phyloP scores from a whole-genome alignment of 2,113 vertebrate genomes.

The Oreotragus oreotragus region DNA sequence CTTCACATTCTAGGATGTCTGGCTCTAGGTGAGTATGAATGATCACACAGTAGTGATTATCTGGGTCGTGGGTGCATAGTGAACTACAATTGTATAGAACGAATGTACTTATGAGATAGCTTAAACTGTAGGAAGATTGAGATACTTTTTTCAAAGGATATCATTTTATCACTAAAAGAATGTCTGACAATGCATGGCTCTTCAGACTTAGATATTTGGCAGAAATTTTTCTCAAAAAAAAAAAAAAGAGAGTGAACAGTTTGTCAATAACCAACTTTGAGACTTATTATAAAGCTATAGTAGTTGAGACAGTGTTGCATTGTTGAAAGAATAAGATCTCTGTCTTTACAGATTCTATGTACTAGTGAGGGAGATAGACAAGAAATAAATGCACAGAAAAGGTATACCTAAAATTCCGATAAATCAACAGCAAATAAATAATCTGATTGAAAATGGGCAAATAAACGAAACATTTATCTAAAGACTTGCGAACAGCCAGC shows the following conservation, averaged over 20 bases:
- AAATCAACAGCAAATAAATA: neutral
- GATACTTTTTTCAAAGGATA: neutral
- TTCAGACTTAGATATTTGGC: neutral
- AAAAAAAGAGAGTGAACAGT: neutral
- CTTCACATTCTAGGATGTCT: neutral
- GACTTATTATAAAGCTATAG: neutral
- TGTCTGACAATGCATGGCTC: neutral
- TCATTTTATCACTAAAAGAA: neutral
- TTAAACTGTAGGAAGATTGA: neutral
- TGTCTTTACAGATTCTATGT: neutral
- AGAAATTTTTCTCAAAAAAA: neutral
- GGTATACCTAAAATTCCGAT: neutral
- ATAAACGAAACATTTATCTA: neutral
- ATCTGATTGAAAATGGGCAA: neutral
- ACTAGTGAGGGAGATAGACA: neutral
- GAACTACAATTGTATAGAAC: neutral
- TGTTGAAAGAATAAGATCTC: neutral
- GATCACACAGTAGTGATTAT: neutral
- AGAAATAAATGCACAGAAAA: neutral
- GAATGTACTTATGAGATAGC: neutral
- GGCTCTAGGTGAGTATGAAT: neutral
- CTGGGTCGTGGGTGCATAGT: neutral
- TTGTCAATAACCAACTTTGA: neutral
- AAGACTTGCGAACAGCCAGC: neutral
- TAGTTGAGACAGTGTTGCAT: neutral